Percentiles rank a stretch among this genome's conserved stretches.
phyloP scores from a whole-genome alignment of 2,888 invertebrate species.

The Melinaea marsaeus region DNA sequence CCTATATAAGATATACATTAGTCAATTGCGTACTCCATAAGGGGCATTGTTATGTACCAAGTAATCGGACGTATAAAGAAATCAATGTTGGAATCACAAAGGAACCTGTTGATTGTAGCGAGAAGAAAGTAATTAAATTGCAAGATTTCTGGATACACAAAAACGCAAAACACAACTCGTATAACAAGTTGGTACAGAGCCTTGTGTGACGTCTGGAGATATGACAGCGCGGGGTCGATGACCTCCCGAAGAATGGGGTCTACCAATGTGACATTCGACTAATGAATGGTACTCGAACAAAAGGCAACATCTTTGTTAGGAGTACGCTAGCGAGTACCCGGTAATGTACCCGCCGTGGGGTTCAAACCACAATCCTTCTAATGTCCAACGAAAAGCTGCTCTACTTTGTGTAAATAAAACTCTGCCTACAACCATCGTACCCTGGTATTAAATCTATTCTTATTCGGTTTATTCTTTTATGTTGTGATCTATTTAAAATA shows the following conservation, averaged over 20 bases:
- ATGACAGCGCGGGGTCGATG: conserved; percentile 66
- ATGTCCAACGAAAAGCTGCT: background rate
- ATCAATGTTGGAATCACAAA: conserved; percentile 3
- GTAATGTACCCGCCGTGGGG: conserved; percentile 9
- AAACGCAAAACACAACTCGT: conserved; percentile 53
- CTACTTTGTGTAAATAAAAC: background rate
- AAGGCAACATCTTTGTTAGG: conserved; percentile 53
- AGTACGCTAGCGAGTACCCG: conserved; percentile 43
- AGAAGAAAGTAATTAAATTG: conserved; percentile 29
- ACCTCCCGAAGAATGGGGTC: conserved; percentile 65
- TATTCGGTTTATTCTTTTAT: too few relatives aligned
- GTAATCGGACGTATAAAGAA: conserved; percentile 32
- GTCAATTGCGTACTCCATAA: background rate
- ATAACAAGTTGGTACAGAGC: conserved; percentile 61
- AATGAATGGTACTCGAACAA: conserved; percentile 73
- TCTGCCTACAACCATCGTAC: too few relatives aligned
- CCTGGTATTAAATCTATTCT: too few relatives aligned
- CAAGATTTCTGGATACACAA: conserved; percentile 32
- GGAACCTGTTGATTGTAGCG: background rate
- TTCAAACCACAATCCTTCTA: background rate
- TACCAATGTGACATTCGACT: conserved; percentile 64
- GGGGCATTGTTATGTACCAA: background rate
- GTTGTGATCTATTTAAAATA: too few relatives aligned
- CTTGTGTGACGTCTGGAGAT: conserved; percentile 49
- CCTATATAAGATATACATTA: conserved; percentile 10